Percentiles rank a stretch among this genome's conserved stretches.
phyloP scores from a whole-genome alignment of 2,113 vertebrate genomes.

The Dascyllus trimaculatus region DNA sequence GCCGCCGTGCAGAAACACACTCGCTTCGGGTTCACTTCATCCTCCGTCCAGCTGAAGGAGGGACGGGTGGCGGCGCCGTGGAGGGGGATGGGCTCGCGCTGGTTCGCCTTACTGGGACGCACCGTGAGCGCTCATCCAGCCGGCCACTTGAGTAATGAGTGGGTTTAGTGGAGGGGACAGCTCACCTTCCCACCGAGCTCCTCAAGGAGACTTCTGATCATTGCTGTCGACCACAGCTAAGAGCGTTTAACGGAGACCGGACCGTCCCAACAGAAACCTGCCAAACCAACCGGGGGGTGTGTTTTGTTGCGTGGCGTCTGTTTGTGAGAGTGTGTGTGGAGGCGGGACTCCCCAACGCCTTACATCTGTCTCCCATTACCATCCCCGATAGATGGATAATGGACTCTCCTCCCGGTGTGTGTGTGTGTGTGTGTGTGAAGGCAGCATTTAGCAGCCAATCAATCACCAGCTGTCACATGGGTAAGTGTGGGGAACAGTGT shows the following conservation, averaged over 20 bases:
- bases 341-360: conserved; percentile 38
- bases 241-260: conserved; percentile 72
- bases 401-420: conserved; percentile 53
- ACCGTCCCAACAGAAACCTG: conserved; percentile 18
- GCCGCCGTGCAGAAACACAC: conserved; percentile 56
- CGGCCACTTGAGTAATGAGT: conserved; percentile 79
- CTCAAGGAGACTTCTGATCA: conserved; percentile 85
- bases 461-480: conserved; percentile 73
- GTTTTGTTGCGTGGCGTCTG: not conserved
- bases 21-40: conserved; percentile 43
- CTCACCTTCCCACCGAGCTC: conserved; percentile 80
- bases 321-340: conserved; percentile 2
- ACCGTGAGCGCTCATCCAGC: conserved; percentile 71
- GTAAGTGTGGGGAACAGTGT: conserved; percentile 72
- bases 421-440: conserved; percentile 50
- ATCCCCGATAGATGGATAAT: conserved; percentile 67
- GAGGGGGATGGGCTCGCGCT: not conserved
- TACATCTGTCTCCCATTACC: conserved; percentile 75
- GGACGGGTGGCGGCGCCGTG: conserved; percentile 17
- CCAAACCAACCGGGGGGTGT: conserved; percentile 23
- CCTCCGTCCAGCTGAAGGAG: conserved; percentile 35
- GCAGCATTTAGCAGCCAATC: conserved; percentile 74
- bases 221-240: conserved; percentile 81
- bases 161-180: conserved; percentile 82
- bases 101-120: not conserved